Percentiles rank a stretch among this genome's conserved stretches.
Conservation (phyloP, 35 echinoderm and acorn worm species). For the Lytechinus variegatus region DNA sequence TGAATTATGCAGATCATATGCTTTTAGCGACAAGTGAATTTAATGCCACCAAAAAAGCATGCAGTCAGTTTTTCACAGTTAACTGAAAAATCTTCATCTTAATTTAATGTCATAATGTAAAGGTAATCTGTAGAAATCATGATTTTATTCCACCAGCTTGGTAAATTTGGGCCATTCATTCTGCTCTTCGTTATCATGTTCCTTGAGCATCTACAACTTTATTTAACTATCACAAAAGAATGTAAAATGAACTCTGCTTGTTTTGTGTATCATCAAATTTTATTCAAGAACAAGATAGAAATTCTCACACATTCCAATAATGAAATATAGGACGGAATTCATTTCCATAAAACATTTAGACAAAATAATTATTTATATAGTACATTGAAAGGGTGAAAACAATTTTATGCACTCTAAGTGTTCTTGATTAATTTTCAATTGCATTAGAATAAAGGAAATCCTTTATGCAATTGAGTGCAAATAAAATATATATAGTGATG, state of each 20-base stretch:
- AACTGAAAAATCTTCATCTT: no score
- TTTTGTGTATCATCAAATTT: neutral
- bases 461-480: neutral
- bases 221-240: neutral
- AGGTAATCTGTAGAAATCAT: no score
- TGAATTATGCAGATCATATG: no score
- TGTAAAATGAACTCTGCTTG: neutral
- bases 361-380: neutral
- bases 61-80: no score
- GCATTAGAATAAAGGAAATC: neutral
- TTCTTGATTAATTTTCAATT: neutral
- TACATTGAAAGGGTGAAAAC: neutral
- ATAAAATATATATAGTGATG: neutral
- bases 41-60: no score
- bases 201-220: no score
- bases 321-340: conserved; percentile 33
- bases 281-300: neutral
- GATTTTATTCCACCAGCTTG: no score
- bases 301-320: conserved; percentile 25
- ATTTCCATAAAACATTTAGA: conserved; percentile 38
- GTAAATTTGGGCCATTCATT: no score
- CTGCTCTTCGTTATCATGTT: no score
- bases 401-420: neutral
- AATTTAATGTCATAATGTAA: no score
- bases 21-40: no score